Conservation (phyloP, 2,888 invertebrate genomes). For the Eudasyphora cyanicolor region DNA sequence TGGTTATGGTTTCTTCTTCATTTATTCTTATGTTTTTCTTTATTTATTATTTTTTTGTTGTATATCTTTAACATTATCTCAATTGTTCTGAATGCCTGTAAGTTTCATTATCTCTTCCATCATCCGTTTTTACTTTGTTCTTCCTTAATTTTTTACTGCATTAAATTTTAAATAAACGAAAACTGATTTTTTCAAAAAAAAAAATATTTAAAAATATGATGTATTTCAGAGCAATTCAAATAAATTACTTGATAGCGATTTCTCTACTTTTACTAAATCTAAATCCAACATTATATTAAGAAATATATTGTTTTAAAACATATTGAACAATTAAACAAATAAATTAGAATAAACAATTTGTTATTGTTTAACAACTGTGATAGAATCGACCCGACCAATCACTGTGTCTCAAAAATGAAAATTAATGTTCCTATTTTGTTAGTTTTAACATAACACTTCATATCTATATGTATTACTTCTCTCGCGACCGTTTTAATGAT, state of each 20-base stretch:
- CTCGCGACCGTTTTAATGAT: background rate
- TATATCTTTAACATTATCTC: slow-evolving; percentile 69
- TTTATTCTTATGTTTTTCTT: slow-evolving; percentile 33
- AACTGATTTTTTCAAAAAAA: slow-evolving; percentile 9
- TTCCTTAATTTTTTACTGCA: slow-evolving; percentile 40
- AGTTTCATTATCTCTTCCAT: slow-evolving; percentile 28
- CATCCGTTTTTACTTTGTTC: slow-evolving; percentile 10
- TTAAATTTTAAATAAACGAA: background rate
- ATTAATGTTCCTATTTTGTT: slow-evolving; percentile 15
- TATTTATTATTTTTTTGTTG: slow-evolving; percentile 41
- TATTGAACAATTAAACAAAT: slow-evolving; percentile 14
- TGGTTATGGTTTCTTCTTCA: slow-evolving; percentile 50
- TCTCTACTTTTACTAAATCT: slow-evolving; percentile 35
- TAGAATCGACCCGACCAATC: background rate
- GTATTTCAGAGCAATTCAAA: slow-evolving; percentile 62
- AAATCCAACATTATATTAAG: slow-evolving; percentile 51
- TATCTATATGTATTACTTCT: background rate
- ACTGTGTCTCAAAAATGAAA: background rate
- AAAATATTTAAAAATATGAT: slow-evolving; percentile 33
- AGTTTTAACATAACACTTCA: slow-evolving; percentile 9
- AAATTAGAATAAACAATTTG: slow-evolving; percentile 3
- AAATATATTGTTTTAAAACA: slow-evolving; percentile 38
- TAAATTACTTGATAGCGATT: slow-evolving; percentile 14
- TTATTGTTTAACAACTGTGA: slow-evolving; percentile 47
- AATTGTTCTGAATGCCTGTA: slow-evolving; percentile 78